Evolutionary conservation across 2,888 invertebrate species (phyloP), one percentile per base, ranked within the genome.

Genomic region (Onchidella celtica): DNA sequence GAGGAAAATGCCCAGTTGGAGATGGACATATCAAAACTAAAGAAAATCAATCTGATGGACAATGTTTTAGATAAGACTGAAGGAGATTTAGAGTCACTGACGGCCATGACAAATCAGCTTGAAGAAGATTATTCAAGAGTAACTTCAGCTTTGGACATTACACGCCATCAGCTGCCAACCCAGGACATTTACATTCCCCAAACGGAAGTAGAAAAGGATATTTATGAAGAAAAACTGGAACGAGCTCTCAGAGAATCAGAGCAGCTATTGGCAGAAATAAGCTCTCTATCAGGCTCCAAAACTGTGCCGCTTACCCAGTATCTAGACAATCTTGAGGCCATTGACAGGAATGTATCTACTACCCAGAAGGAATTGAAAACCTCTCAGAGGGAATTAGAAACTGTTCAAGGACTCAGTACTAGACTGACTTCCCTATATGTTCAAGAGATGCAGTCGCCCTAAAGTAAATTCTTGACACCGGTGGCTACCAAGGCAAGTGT

Each of bases 131-230:
- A 91, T 85, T 81, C 84, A 9, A 83, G 75, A 17, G 59, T 92
- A 59, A 88, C 91, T 0, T 76, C 85, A 21, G 90, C 90, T 11
- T 79, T 92, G 36, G 91, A 92, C 82, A 90, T 89, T 3, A 91
- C 91, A 3, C 77, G 91, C 0, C 91, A 92, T 78, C 91, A 92
- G 87, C 89, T 92, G 9, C 87, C 88, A 3, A 87, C 89, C 29
- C 83, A 85, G 40, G 91, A 90, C 29, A 86, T 92, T 68, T 86
- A 90, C 80, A 78, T 91, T 21, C 91, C 92, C 3, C 76, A 82
- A 2, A 88, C 89, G 32, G 88, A 90, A 9, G 84, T 87, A 40
- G 24, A 27, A 21, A 32, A 24, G 36, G 75, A 66, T 4, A 63
- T 29, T 34, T 79, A 70, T 74, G 36, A 77, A 90, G 91, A 86